Base-by-base conservation (phyloP, 2,113 vertebrate species). In the Ondatra zibethicus region DNA sequence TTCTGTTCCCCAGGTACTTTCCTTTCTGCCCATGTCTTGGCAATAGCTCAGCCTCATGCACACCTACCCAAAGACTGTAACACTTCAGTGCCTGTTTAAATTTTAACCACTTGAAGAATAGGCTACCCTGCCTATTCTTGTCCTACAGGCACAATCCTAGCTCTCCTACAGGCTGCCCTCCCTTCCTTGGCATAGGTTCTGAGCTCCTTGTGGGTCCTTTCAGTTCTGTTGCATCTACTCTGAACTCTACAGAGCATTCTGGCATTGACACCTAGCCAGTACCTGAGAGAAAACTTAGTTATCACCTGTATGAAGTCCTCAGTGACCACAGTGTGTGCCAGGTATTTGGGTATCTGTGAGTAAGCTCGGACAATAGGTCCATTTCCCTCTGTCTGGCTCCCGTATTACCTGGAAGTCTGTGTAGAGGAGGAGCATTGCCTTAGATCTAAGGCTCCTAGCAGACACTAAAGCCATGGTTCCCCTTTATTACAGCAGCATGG, bases 91-190 rank as follows among this genome's bases (percentile, higher is more conserved):
- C 25, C 31, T 93, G 52, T 66, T 29, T 19, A 12, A 4, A 19
- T 14, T 27, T 58, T 42, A 50, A 68, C 63, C 31, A 68, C 42
- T 87, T 42, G 45, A 0, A 52, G 70, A 45, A 14, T 31, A 27
- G 19, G 16, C 63, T 65, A 25, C 4, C 7, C 68, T 70, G 36
- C 7, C 2, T n/a, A n/a, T n/a, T n/a, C n/a, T n/a, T n/a, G n/a
- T 10, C 39, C 73, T 14, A 1, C 12, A 13, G 9, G 10, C 1
- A 1, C 12, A 19, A 25, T 50, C 3, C 5, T 73, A 45, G 58
- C 3, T 11, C 14, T 8, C 29, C 29, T 1, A 1, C 11, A 23
- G 8, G 19, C 65, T 1, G 14, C 4, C 7, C 0, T 8, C 16
- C 27, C 0, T 3, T 12, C 47, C 45, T 36, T 25, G 7, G 1